Evolutionary conservation across 2,113 vertebrate genomes (phyloP), one percentile per base, ranked within the genome.

Genomic region (Phoxinus phoxinus): DNA sequence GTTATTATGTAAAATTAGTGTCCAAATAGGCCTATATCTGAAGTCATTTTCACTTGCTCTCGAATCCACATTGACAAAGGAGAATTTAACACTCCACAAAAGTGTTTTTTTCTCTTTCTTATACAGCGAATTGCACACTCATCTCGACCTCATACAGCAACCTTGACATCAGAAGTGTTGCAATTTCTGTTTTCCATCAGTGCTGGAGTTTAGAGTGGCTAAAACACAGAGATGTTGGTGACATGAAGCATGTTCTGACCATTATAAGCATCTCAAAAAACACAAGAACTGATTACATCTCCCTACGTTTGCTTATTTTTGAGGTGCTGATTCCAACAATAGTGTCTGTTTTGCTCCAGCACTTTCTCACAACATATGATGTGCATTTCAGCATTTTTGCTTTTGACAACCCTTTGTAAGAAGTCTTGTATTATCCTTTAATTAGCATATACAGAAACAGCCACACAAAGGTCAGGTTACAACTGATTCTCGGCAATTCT

Each of bases 131-230:
- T 44, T 23, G 37, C 69, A 73, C 37, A 23, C 23, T 46, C 41
- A 12, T 46, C 23, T 73, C 37, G 0, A 74, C 71, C 6, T 21
- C 71, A 74, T 41, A 46, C 3, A n/a, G 71, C 71, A 46, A 48
- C 51, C 19, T 32, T 58, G 75, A 35, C 10, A 35, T 58, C 17
- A 23, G 48, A 58, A 56, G 75, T 13, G 30, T 4, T n/a, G 27
- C 75, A 35, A 65, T 86, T 35, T 86, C 30, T 44, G 13, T 82
- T 48, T 58, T 63, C 78, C 7, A 63, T 67, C 48, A 65, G 56
- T 27, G 37, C 53, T 32, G 32, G 13, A 23, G 53, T 56, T 27
- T 41, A 21, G 74, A 77, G 75, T 7, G 75, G 17, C 48, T 77
- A 21, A 53, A 77, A 35, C 48, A 77, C 51, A 77, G 19, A 32